These are phyloP conservation scores for Tyrannus savana DNA, from an alignment of 2,113 vertebrate genomes.

Conservation along the genomic window DNA sequence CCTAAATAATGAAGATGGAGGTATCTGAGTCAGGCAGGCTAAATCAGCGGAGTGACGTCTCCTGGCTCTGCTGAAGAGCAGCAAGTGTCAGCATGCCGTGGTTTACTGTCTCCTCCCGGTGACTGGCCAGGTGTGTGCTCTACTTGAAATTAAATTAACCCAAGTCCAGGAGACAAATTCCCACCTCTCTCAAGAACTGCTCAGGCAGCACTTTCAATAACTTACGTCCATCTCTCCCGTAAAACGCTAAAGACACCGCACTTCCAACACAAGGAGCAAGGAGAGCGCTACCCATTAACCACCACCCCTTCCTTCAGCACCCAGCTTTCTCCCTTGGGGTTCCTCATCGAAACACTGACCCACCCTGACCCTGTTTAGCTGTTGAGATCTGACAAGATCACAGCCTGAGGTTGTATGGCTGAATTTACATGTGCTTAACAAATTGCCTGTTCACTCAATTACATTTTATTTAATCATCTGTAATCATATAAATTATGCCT, in stretches of 20 bases:
- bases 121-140: conserved; percentile 6
- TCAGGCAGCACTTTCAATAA: conserved; percentile 43
- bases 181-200: conserved; percentile 19
- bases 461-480: conserved; percentile 86
- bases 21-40: neutral
- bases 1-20: conserved; percentile 51
- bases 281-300: neutral
- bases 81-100: neutral
- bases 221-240: neutral
- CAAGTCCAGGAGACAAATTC: conserved; percentile 38
- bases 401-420: conserved; percentile 73
- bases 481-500: conserved; percentile 86
- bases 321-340: neutral
- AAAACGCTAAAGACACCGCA: rapidly evolving
- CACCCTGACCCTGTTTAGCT: conserved; percentile 5
- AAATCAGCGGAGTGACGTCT: neutral
- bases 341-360: neutral
- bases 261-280: neutral
- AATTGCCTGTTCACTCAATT: conserved; percentile 83
- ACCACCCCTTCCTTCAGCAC: neutral
- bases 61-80: neutral
- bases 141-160: conserved; percentile 31
- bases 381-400: conserved; percentile 36
- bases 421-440: conserved; percentile 76
- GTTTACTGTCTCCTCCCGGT: neutral